Percentiles rank a stretch among this genome's conserved stretches.
Evolutionary conservation across 2,113 vertebrate genomes (phyloP).

Genomic region (Ptilonorhynchus violaceus): DNA sequence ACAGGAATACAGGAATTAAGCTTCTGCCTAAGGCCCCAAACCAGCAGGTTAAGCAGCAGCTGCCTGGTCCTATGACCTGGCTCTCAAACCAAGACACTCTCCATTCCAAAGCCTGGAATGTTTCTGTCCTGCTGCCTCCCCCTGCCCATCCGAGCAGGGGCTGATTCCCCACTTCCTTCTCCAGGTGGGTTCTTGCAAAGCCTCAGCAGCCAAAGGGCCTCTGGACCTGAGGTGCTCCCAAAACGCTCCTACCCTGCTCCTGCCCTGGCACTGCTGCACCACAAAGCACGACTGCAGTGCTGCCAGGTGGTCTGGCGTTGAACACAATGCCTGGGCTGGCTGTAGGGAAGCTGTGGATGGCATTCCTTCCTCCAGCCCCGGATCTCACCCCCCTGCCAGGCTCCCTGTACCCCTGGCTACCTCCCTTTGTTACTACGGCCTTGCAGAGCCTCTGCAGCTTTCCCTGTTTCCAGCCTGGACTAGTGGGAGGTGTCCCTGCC

Average conservation of each 20-base stretch:
- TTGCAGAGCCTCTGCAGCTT: neutral
- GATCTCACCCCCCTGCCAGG: neutral
- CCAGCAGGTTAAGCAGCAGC: neutral
- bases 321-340: no score
- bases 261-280: neutral
- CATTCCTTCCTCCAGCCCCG: neutral
- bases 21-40: neutral
- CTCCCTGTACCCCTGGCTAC: neutral
- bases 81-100: neutral
- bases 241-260: neutral
- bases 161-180: neutral
- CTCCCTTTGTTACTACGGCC: rapidly evolving
- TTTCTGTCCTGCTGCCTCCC: neutral
- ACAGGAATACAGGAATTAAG: neutral
- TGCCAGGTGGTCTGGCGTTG: neutral
- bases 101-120: neutral
- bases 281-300: rapidly evolving
- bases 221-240: neutral
- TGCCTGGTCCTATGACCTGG: rapidly evolving
- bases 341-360: neutral
- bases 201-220: neutral
- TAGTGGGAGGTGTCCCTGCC: neutral
- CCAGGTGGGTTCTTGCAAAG: neutral
- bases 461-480: neutral
- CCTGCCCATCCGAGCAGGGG: neutral